These are phyloP conservation scores for Pseudococcus longispinus DNA, from an alignment of 2,888 invertebrate genomes.

Conservation along the genomic window DNA sequence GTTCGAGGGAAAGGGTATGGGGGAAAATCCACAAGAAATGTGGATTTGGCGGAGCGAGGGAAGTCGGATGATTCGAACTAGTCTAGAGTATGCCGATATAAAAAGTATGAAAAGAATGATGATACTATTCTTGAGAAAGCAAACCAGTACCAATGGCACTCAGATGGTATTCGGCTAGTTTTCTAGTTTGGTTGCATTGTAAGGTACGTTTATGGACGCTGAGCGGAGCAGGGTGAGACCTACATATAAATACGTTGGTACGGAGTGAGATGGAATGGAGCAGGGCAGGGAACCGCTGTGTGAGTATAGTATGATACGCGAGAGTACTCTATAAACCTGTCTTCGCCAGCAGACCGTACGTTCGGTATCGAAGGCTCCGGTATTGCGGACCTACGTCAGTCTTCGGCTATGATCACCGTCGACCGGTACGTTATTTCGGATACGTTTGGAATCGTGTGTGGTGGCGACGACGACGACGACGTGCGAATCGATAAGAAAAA, in stretches of 20 bases:
- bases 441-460: neutral
- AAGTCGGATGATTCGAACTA: neutral
- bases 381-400: conserved; percentile 43
- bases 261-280: neutral
- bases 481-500: neutral
- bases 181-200: conserved; percentile 49
- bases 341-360: conserved; percentile 40
- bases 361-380: neutral
- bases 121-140: conserved; percentile 49
- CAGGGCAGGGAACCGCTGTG: too few relatives aligned
- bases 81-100: conserved; percentile 17
- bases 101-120: conserved; percentile 55
- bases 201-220: neutral
- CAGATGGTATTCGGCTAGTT: conserved; percentile 53
- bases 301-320: too few relatives aligned
- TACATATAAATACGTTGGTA: neutral
- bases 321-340: conserved; percentile 47
- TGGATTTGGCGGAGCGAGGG: neutral
- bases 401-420: neutral
- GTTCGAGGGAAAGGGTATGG: neutral
- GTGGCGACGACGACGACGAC: neutral
- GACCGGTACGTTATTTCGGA: neutral
- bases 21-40: neutral
- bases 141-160: conserved; percentile 54
- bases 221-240: neutral